phyloP scores from a whole-genome alignment of 1,140 invertebrate genomes.

The Nasonia giraulti region DNA sequence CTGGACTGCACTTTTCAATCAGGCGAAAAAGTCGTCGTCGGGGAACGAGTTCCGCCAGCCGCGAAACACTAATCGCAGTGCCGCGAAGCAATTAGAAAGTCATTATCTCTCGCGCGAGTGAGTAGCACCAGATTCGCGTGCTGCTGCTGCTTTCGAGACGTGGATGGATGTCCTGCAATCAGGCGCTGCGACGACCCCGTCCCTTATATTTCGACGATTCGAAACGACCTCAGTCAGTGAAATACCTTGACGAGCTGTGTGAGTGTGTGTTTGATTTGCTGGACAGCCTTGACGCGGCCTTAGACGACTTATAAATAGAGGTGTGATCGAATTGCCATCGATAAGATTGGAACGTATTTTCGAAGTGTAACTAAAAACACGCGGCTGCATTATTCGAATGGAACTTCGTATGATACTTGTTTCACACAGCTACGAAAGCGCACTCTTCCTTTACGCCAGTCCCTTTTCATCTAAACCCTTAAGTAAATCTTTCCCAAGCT shows the following conservation, averaged over 20 bases:
- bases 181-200: slow-evolving; percentile 50
- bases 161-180: slow-evolving; percentile 62
- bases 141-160: slow-evolving; percentile 44
- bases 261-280: background rate
- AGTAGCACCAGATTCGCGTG: slow-evolving; percentile 50
- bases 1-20: background rate
- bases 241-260: background rate
- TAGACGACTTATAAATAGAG: no score
- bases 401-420: no score
- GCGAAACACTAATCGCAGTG: background rate
- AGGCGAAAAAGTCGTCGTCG: background rate
- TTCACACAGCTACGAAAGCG: background rate
- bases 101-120: slow-evolving; percentile 56
- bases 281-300: background rate
- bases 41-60: background rate
- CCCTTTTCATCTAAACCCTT: background rate
- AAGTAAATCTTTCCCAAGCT: slow-evolving; percentile 4
- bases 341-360: no score
- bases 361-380: no score
- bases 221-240: background rate
- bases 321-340: no score
- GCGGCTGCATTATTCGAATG: no score
- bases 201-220: background rate
- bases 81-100: slow-evolving; percentile 62
- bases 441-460: background rate